phyloP scores from a whole-genome alignment of 1,140 invertebrate genomes.

The Lethrus apterus region DNA sequence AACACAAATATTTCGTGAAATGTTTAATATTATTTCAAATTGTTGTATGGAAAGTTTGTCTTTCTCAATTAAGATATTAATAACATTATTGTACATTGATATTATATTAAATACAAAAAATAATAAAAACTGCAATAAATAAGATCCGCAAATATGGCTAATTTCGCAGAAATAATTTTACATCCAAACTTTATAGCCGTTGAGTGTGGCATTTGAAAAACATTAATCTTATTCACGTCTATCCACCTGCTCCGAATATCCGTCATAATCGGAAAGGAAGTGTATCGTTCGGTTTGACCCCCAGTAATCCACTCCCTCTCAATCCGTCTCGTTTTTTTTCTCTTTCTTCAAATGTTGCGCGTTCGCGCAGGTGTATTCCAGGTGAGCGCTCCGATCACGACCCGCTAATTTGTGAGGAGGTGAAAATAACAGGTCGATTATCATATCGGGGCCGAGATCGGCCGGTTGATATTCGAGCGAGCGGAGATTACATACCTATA shows the following conservation, averaged over 20 bases:
- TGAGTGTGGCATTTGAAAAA: conserved; percentile 5
- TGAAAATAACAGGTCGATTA: conserved; percentile 38
- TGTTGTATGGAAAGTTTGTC: no score
- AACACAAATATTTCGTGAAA: no score
- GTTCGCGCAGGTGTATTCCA: conserved; percentile 28
- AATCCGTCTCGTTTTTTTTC: not conserved
- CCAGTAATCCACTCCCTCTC: not conserved
- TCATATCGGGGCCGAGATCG: conserved; percentile 27
- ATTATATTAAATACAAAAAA: no score
- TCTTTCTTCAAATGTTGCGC: no score
- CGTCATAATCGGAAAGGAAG: conserved; percentile 20
- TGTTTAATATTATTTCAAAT: no score
- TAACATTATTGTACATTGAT: no score
- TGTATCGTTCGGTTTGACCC: conserved; percentile 6
- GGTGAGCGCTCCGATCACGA: conserved; percentile 25
- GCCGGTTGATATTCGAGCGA: conserved; percentile 1
- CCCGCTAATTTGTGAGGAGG: conserved; percentile 37
- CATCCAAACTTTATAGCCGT: no score
- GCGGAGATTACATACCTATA: conserved; percentile 28
- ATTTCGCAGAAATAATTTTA: no score
- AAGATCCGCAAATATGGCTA: no score
- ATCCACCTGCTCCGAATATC: conserved; percentile 20
- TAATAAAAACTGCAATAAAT: no score
- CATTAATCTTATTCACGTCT: conserved; percentile 23
- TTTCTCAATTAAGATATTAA: no score